Percentiles rank a stretch among this genome's conserved stretches.
Conservation (phyloP, 2,888 invertebrate genomes). For the Galeopsomyia nigrocyanea region DNA sequence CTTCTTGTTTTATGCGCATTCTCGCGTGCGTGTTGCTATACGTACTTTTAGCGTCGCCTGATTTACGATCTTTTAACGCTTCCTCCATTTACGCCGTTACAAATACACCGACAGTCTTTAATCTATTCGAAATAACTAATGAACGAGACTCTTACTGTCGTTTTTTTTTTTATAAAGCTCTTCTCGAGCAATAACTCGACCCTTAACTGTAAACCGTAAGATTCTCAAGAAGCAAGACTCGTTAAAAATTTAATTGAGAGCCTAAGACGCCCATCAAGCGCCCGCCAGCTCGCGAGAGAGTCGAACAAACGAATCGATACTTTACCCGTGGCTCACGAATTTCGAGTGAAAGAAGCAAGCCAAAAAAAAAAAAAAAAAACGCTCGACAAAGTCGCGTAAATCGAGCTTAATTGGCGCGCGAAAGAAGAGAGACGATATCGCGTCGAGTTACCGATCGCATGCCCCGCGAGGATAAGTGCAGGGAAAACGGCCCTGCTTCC, state of each 20-base stretch:
- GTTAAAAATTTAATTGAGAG: constrained; percentile 26
- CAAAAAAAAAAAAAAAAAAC: constrained; percentile 18
- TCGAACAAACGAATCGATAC: not conserved
- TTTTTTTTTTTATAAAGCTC: constrained; percentile 16
- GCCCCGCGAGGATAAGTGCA: constrained; percentile 40
- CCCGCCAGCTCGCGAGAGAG: too few species aligned
- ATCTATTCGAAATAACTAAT: too few species aligned
- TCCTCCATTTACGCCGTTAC: too few species aligned
- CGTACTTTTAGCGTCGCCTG: too few species aligned
- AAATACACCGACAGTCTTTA: too few species aligned
- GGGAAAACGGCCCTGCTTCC: constrained; percentile 48
- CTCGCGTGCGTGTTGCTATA: too few species aligned
- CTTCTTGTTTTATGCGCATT: not conserved
- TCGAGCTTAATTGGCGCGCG: constrained; percentile 41
- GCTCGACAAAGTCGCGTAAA: constrained; percentile 38
- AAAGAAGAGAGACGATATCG: constrained; percentile 41
- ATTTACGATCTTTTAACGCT: too few species aligned
- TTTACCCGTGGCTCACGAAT: constrained; percentile 11
- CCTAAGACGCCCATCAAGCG: too few species aligned
- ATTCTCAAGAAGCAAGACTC: not conserved
- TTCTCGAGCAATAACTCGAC: not conserved
- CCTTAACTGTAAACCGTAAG: too few species aligned
- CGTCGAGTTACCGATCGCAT: constrained; percentile 50
- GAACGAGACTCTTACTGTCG: too few species aligned
- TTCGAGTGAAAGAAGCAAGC: constrained; percentile 4